These are phyloP conservation scores for Ancistrus triradiatus DNA, from an alignment of 2,113 vertebrate species.

Conservation along the genomic window DNA sequence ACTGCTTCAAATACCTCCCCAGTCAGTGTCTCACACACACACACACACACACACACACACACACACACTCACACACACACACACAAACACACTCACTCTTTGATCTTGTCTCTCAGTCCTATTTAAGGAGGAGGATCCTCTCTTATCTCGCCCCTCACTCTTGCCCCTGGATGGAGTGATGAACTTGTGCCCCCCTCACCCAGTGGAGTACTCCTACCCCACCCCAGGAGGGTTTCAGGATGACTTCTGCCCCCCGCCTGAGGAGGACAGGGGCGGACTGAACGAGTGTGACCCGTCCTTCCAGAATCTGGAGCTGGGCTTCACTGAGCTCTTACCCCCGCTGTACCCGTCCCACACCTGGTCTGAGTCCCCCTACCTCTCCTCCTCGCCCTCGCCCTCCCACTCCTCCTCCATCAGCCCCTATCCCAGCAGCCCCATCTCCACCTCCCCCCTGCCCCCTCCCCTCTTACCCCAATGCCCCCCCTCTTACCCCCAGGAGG, in stretches of 20 bases:
- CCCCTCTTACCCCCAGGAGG: slow-evolving; percentile 59
- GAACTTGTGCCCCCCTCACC: slow-evolving; percentile 56
- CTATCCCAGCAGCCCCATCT: slow-evolving; percentile 68
- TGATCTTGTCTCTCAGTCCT: slow-evolving; percentile 53
- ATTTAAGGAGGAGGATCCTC: slow-evolving; percentile 71
- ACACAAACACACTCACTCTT: not conserved
- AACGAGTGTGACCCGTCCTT: slow-evolving; percentile 67
- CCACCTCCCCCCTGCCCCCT: slow-evolving; percentile 68
- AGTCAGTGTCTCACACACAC: slow-evolving; percentile 59
- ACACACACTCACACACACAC: slow-evolving; percentile 9
- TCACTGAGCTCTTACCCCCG: slow-evolving; percentile 72
- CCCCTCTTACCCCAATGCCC: slow-evolving; percentile 60
- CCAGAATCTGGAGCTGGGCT: slow-evolving; percentile 72
- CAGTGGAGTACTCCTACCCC: slow-evolving; percentile 60
- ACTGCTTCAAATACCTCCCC: slow-evolving; percentile 85
- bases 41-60: not conserved
- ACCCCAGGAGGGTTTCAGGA: slow-evolving; percentile 57
- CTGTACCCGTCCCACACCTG: slow-evolving; percentile 63
- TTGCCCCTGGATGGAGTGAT: slow-evolving; percentile 56
- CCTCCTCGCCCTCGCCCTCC: slow-evolving; percentile 73
- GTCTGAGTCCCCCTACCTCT: slow-evolving; percentile 74
- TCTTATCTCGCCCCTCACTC: slow-evolving; percentile 57
- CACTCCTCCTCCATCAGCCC: slow-evolving; percentile 73
- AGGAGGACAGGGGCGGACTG: slow-evolving; percentile 60
- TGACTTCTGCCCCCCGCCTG: slow-evolving; percentile 62